Evolutionary conservation across 2,888 invertebrate species (phyloP).

Genomic region (Bhutanitis thaidina): DNA sequence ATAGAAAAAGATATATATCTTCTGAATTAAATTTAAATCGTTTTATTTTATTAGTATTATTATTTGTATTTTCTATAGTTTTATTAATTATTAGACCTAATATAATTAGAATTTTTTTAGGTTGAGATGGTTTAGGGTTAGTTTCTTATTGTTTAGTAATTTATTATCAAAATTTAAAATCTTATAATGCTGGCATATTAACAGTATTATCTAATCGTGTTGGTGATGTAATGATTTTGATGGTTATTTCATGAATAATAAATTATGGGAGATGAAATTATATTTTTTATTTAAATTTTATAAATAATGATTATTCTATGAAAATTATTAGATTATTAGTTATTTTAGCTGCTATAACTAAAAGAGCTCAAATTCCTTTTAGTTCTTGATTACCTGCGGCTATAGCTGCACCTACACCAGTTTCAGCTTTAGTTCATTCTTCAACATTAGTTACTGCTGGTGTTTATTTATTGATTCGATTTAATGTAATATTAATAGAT

Average conservation of each 20-base stretch:
- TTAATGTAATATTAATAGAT: slow-evolving; percentile 72
- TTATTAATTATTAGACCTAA: slow-evolving; percentile 84
- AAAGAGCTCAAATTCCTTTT: slow-evolving; percentile 91
- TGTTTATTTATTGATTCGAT: slow-evolving; percentile 86
- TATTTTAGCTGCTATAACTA: slow-evolving; percentile 82
- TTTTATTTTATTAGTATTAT: slow-evolving; percentile 81
- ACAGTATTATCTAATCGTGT: slow-evolving; percentile 87
- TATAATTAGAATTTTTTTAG: slow-evolving; percentile 85
- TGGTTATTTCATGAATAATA: slow-evolving; percentile 15
- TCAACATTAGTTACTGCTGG: slow-evolving; percentile 89
- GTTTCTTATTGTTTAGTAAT: slow-evolving; percentile 86
- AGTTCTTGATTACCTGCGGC: slow-evolving; percentile 87
- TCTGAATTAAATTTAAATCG: slow-evolving; percentile 79
- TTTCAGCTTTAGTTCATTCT: slow-evolving; percentile 74
- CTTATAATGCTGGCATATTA: slow-evolving; percentile 85
- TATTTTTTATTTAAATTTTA: slow-evolving; percentile 14
- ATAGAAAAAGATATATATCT: slow-evolving; percentile 82
- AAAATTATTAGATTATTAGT: slow-evolving; percentile 60
- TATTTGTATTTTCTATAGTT: slow-evolving; percentile 17
- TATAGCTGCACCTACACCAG: slow-evolving; percentile 86
- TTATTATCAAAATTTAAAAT: slow-evolving; percentile 85
- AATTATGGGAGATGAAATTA: slow-evolving; percentile 12
- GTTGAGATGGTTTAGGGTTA: slow-evolving; percentile 86
- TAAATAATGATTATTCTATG: slow-evolving; percentile 36
- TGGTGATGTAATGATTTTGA: slow-evolving; percentile 84